Conservation (phyloP, 2,797 vertebrate species). For the Mormyrus proboscirostris region DNA sequence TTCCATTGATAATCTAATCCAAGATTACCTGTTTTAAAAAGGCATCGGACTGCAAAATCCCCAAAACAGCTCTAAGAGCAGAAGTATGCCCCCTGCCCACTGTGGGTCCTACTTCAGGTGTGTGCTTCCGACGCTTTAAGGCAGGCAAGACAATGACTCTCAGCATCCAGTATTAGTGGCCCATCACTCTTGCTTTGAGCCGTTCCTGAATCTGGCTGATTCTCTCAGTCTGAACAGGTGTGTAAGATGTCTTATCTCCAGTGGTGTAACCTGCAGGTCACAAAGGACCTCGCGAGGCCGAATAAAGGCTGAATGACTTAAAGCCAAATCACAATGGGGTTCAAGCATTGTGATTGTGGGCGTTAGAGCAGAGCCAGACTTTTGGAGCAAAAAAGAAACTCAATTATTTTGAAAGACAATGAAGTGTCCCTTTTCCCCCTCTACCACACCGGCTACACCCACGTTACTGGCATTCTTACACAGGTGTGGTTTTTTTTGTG, state of each 20-base stretch:
- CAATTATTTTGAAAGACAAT: slow-evolving; percentile 26
- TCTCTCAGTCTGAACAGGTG: slow-evolving; percentile 33
- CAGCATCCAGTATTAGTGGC: not conserved
- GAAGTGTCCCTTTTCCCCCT: not conserved
- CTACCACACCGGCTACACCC: not conserved
- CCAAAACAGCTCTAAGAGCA: not conserved
- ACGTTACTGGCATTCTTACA: not conserved
- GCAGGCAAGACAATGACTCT: not conserved
- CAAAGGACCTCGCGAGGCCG: slow-evolving; percentile 39
- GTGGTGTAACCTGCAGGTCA: slow-evolving; percentile 37
- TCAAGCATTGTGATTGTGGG: slow-evolving; percentile 8
- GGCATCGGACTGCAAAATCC: not conserved
- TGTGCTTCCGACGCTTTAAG: not conserved
- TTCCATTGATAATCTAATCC: slow-evolving; percentile 1
- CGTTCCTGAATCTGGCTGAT: not conserved
- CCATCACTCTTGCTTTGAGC: not conserved
- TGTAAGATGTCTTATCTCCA: slow-evolving; percentile 40
- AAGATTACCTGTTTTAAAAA: not conserved
- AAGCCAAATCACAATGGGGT: slow-evolving; percentile 28
- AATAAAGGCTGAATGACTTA: slow-evolving; percentile 34
- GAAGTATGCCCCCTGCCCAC: not conserved
- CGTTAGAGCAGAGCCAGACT: slow-evolving; percentile 16
- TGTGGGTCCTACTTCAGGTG: not conserved
- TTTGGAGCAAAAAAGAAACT: slow-evolving; percentile 32
- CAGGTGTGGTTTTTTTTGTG: not conserved